phyloP scores from a whole-genome alignment of 2,113 vertebrate species.

The Ursus arctos region DNA sequence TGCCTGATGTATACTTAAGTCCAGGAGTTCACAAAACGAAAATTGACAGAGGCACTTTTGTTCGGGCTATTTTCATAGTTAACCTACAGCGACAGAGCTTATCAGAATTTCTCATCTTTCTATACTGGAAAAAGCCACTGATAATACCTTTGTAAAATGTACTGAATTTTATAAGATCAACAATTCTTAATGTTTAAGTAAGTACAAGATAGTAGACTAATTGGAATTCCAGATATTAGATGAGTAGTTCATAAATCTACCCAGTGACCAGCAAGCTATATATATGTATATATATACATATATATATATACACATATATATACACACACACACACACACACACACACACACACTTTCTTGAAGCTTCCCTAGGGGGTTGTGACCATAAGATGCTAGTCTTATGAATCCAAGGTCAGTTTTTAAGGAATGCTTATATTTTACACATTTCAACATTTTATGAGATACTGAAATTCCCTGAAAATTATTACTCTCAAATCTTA shows the following conservation, averaged over 20 bases:
- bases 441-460: background rate
- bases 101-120: background rate
- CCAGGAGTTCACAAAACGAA: background rate
- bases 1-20: slow-evolving; percentile 3
- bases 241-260: background rate
- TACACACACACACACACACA: too few species aligned
- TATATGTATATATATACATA: background rate
- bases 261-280: background rate
- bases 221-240: background rate
- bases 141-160: background rate
- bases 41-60: background rate
- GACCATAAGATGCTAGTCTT: background rate
- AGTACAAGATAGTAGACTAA: background rate
- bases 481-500: background rate
- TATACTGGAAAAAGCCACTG: background rate
- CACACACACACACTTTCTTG: background rate
- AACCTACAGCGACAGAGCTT: background rate
- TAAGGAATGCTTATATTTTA: background rate
- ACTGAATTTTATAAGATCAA: background rate
- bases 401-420: background rate
- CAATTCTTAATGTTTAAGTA: background rate
- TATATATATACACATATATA: too few species aligned
- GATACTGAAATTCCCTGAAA: background rate
- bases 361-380: background rate
- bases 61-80: background rate